Base-by-base conservation (phyloP, 2,113 vertebrate genomes). In the Brachionichthys hirsutus region DNA sequence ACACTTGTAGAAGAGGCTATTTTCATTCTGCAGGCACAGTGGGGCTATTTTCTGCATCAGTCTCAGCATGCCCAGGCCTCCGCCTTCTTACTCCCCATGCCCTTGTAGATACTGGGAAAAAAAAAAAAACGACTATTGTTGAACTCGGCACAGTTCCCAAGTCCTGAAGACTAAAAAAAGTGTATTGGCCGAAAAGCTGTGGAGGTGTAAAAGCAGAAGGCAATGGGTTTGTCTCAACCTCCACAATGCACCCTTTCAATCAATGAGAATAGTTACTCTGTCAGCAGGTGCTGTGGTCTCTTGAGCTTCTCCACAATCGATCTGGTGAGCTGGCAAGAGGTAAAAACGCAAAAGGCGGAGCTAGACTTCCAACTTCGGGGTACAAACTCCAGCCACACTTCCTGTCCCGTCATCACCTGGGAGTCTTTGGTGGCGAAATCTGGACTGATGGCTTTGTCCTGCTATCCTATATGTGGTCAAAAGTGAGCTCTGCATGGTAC, bases 11-110 rank as follows among this genome's bases (percentile, higher is more conserved):
- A 74, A 73, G 12, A 40, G 24, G 54, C 69, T 74, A 63, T 84
- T 87, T 85, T 85, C 79, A 79, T 84, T 77, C 64, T 56, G 67
- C 59, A 64, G 58, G 67, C 72, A 73, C 62, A 70, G 34, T 38
- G 36, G 59, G 59, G 81, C 71, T 85, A 80, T 87, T 80, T 85
- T 77, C 67, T 54, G 64, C 78, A 62, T 79, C 67, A 3, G 17
- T 70, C 62, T 73, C 55, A 63, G 54, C 88, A 81, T 64, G 85
- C 52, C 68, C 63, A 35, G 77, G 46, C 83, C 24, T 30, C 24
- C 54, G 64, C 65, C 52, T 45, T 35, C 57, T 52, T 54, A 20
- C 64, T 18, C 63, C 63, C 48, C 47, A 40, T 40, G 66, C 38
- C 80, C 67, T 40, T 54, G 54, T 71, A 70, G 43, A 70, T 60